Conservation (phyloP, 1,140 invertebrate genomes). For the Cylas formicarius region DNA sequence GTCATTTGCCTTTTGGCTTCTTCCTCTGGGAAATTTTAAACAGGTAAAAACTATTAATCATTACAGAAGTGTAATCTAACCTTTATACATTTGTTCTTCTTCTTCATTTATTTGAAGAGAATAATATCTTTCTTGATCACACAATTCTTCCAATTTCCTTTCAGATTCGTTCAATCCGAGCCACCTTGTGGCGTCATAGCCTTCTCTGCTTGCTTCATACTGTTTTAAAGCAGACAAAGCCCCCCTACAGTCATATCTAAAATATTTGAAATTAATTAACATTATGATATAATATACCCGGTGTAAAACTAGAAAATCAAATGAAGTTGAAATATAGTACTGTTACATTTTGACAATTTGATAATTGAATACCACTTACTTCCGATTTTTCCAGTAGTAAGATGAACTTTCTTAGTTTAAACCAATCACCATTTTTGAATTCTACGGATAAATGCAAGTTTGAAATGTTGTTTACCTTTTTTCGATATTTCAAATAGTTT, state of each 20-base stretch:
- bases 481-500: no score
- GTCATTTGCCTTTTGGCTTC: conserved; percentile 76
- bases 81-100: conserved; percentile 78
- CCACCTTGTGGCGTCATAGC: conserved; percentile 59
- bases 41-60: conserved; percentile 1
- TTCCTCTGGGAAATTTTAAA: conserved; percentile 67
- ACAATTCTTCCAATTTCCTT: conserved; percentile 73
- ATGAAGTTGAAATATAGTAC: neutral
- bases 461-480: no score
- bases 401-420: no score
- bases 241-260: conserved; percentile 91
- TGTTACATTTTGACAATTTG: neutral
- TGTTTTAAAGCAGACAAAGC: conserved; percentile 70
- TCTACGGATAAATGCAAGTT: no score
- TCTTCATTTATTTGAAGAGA: conserved; percentile 80
- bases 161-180: conserved; percentile 68
- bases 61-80: no score
- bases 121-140: conserved; percentile 85
- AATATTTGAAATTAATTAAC: conserved; percentile 18
- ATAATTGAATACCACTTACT: no score
- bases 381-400: no score
- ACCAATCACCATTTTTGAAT: no score
- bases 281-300: no score
- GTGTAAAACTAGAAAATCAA: neutral
- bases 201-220: conserved; percentile 65